Conservation (phyloP, 2,888 invertebrate species). For the Diarsia rubi region DNA sequence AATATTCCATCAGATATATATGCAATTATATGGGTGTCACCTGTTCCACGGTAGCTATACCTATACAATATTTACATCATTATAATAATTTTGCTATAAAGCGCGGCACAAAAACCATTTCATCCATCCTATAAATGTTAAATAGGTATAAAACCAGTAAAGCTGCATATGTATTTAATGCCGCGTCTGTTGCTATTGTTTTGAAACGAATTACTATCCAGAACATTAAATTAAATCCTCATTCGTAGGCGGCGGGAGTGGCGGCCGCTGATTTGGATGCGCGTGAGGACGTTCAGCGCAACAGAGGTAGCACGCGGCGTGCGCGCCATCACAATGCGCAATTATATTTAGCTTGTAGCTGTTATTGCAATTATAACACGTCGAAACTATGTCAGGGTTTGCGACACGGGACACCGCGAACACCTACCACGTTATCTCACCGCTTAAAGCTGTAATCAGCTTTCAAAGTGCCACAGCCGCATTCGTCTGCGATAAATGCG, state of each 20-base stretch:
- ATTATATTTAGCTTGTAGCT: constrained; percentile 86
- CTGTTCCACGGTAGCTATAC: constrained; percentile 39
- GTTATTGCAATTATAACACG: constrained; percentile 80
- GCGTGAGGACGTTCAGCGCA: constrained; percentile 76
- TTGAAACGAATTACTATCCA: constrained; percentile 79
- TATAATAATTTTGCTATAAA: constrained; percentile 33
- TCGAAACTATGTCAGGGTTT: constrained; percentile 82
- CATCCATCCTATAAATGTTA: constrained; percentile 51
- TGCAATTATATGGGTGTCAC: constrained; percentile 37
- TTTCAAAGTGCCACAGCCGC: constrained; percentile 70
- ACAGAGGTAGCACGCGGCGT: constrained; percentile 73
- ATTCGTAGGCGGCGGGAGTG: constrained; percentile 84
- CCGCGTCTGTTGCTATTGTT: constrained; percentile 74
- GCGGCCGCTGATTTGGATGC: constrained; percentile 85
- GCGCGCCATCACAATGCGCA: constrained; percentile 82
- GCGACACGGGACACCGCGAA: constrained; percentile 54
- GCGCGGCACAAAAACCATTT: constrained; percentile 44
- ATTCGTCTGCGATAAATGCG: constrained; percentile 72
- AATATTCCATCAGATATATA: constrained; percentile 40
- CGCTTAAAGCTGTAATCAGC: constrained; percentile 70
- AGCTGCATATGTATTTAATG: constrained; percentile 66
- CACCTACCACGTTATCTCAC: constrained; percentile 68
- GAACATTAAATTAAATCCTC: constrained; percentile 82
- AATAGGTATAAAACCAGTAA: constrained; percentile 53
- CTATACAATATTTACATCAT: constrained; percentile 47